A percentile compares a stretch with the other conserved stretches of the same genome.
Evolutionary conservation across 2,113 vertebrate species (phyloP).

Genomic region (Epinephelus cyanopodus): DNA sequence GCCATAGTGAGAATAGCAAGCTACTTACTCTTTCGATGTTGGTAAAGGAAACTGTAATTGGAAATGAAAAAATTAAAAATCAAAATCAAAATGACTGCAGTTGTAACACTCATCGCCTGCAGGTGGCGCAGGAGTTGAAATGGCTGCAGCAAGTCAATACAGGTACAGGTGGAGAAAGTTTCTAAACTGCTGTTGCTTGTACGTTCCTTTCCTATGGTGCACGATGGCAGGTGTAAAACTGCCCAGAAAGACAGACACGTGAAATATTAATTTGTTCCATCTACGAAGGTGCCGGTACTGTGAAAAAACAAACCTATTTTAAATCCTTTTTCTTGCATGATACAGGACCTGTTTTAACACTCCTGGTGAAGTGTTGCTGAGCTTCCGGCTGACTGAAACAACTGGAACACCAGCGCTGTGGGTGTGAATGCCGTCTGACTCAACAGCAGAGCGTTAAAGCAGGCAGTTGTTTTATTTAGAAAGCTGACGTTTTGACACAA

Average conservation of each 20-base stretch:
- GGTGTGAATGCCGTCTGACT: neutral
- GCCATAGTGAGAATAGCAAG: too few relatives aligned
- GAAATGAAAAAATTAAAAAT: too few relatives aligned
- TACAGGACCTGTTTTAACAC: slow-evolving; percentile 6
- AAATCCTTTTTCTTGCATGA: neutral
- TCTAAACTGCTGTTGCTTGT: neutral
- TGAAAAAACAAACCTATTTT: slow-evolving; percentile 26
- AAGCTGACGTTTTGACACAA: slow-evolving; percentile 1
- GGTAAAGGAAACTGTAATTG: too few relatives aligned
- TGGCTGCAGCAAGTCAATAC: too few relatives aligned
- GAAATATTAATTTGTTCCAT: neutral
- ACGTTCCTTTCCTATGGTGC: neutral
- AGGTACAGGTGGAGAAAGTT: too few relatives aligned
- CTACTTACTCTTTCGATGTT: too few relatives aligned
- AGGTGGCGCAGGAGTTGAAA: too few relatives aligned
- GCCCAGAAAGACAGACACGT: too few relatives aligned
- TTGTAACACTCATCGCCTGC: too few relatives aligned
- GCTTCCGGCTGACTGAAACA: neutral
- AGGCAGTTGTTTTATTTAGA: slow-evolving; percentile 18
- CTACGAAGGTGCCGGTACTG: neutral
- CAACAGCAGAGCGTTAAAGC: slow-evolving; percentile 9
- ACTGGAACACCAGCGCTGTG: neutral
- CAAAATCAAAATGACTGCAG: too few relatives aligned
- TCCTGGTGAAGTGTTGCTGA: slow-evolving; percentile 1
- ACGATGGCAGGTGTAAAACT: neutral